phyloP scores from a whole-genome alignment of 2,888 invertebrate genomes.

The Podotricha telesiphe region DNA sequence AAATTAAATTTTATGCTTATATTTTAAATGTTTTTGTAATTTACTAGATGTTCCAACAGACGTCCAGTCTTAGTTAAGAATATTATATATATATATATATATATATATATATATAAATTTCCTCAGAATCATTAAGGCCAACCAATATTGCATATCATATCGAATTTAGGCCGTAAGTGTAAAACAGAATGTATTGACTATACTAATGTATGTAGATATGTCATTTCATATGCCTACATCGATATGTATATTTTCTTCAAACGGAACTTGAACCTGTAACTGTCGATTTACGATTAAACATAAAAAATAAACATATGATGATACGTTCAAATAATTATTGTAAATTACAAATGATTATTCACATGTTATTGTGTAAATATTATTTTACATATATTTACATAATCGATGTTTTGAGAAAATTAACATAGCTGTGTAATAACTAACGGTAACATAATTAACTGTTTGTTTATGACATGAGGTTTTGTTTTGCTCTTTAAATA shows the following conservation, averaged over 20 bases:
- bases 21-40: no score
- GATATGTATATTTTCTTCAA: neutral
- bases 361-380: slow-evolving; percentile 15
- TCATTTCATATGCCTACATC: no score
- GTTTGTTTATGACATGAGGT: neutral
- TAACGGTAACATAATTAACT: slow-evolving; percentile 1
- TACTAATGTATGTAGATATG: no score
- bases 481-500: slow-evolving; percentile 9
- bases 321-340: neutral
- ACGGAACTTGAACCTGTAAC: neutral
- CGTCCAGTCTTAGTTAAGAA: no score
- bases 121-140: no score
- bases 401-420: neutral
- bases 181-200: no score
- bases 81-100: no score
- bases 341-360: neutral
- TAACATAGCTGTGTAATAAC: slow-evolving; percentile 4
- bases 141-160: no score
- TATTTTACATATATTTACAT: slow-evolving; percentile 18
- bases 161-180: no score
- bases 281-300: neutral
- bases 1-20: no score
- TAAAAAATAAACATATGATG: neutral
- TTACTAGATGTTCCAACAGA: no score
- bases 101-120: no score